Evolutionary conservation across 2,113 vertebrate genomes (phyloP), one percentile per base, ranked within the genome.

Genomic region (Halcyon malimbica): DNA sequence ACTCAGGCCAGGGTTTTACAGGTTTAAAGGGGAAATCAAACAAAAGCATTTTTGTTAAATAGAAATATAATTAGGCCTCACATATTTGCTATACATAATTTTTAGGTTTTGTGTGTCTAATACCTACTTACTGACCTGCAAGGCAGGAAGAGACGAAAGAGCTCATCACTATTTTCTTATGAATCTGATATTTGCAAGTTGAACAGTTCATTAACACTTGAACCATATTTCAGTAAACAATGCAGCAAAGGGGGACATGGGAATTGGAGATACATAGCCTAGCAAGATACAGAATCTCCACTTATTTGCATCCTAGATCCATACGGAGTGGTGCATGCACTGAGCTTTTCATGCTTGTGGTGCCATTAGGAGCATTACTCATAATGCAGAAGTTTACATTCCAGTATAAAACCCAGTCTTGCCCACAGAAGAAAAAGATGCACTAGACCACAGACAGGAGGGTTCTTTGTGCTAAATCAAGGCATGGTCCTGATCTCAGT

Each of bases 11-110:
- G 26, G 48, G 20, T 73, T 51, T 25, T 8, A 60, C 11, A 41
- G 11, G 5, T 64, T 78, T 70, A 78, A 74, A 74, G 26, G 8
- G 14, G 70, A 78, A 93, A 63, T 28, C n/a, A 81, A 83, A 57
- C 20, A 46, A 37, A 81, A 82, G 7, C 8, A 33, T 62, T 73
- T 64, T 44, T 81, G 17, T 60, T 60, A 64, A 74, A 48, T 42
- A 37, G 41, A 89, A 77, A n/a, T 29, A 6, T 25, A 42, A 60
- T 14, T 56, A 80, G 57, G 15, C 13, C 35, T 76, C 54, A 24
- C 3, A 1, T 89, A 62, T 41, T 65, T 74, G 29, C 19, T 76
- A 9, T 9, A 44, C 0, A 0, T 68, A 35, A 48, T 53, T 69
- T 92, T 74, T 83, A 44, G 18, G 62, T 74, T 14, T 65, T 28